Evolutionary conservation across 2,888 invertebrate genomes (phyloP), one percentile per base, ranked within the genome.

Genomic region (Physocephala rufipes): DNA sequence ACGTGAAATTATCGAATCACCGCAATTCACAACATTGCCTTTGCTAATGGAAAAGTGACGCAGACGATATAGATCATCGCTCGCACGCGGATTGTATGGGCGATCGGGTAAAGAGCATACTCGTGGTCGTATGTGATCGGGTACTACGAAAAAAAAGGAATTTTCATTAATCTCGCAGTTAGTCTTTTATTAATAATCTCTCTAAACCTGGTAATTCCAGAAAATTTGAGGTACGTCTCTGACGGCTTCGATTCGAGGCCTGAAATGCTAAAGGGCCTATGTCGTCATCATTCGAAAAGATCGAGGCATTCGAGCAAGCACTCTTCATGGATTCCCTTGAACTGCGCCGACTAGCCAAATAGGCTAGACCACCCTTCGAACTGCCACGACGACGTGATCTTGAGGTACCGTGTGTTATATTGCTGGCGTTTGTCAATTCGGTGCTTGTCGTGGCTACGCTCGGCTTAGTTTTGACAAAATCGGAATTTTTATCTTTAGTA

Each of bases 41-140:
- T 95, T 95, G 82, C 93, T 93, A 82, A 95, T 95, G 84, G 93
- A 94, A 88, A 95, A 95, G 72, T 92, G 94, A 1, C 95, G 87
- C 73, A 95, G 89, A 43, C 95, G 89, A 87, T 95, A 95, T 71
- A 95, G 89, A 86, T 95, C 95, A 80, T 95, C 95, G 59, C 93
- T 93, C 19, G 90, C 89, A 1, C 94, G 89, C 19, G 95, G 95
- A 87, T 95, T 95, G 88, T 94, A 94, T 0, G 94, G 92, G 82
- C 94, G 93, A 86, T 95, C 95, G 0, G 95, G 95, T 53, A 95
- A 86, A 19, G 94, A 94, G 86, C 94, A 94, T 0, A 95, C 95
- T 2, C 95, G 89, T 0, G 94, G 94, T 30, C 95, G 87, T 71
- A 93, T 90, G 84, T 95, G 94, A 84, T 94, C 94, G 74, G 94